A percentile compares a stretch with the other conserved stretches of the same genome.
phyloP scores from a whole-genome alignment of 1,140 invertebrate species.

The Cecropterus lyciades region DNA sequence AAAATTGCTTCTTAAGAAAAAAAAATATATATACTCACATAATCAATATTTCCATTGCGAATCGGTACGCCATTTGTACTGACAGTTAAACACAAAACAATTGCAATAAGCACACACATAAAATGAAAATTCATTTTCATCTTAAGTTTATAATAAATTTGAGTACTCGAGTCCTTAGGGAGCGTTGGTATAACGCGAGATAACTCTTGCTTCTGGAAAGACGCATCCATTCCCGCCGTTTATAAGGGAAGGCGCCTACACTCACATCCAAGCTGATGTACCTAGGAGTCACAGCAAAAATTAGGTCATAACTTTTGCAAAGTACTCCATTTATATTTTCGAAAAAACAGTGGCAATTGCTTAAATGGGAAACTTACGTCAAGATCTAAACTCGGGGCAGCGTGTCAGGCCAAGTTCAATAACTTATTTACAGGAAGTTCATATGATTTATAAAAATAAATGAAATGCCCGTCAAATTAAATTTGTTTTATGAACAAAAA shows the following conservation, averaged over 20 bases:
- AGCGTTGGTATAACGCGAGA: slow-evolving; percentile 29
- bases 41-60: slow-evolving; percentile 60
- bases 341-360: no score
- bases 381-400: no score
- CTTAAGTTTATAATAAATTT: background rate
- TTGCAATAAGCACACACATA: slow-evolving; percentile 47
- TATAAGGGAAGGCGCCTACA: slow-evolving; percentile 65
- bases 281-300: background rate
- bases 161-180: background rate
- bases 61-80: slow-evolving; percentile 48
- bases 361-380: no score
- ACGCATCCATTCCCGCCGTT: slow-evolving; percentile 43
- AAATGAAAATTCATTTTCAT: slow-evolving; percentile 45
- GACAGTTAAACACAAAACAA: slow-evolving; percentile 48
- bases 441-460: no score
- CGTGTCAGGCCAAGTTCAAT: no score
- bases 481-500: no score
- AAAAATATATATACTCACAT: slow-evolving; percentile 55
- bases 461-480: no score
- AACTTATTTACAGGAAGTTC: no score
- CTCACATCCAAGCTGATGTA: slow-evolving; percentile 32
- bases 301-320: background rate
- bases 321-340: no score
- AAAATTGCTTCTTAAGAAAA: no score
- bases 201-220: slow-evolving; percentile 46